phyloP scores from a whole-genome alignment of 2,888 invertebrate species.

The Drosophila engyochracea region DNA sequence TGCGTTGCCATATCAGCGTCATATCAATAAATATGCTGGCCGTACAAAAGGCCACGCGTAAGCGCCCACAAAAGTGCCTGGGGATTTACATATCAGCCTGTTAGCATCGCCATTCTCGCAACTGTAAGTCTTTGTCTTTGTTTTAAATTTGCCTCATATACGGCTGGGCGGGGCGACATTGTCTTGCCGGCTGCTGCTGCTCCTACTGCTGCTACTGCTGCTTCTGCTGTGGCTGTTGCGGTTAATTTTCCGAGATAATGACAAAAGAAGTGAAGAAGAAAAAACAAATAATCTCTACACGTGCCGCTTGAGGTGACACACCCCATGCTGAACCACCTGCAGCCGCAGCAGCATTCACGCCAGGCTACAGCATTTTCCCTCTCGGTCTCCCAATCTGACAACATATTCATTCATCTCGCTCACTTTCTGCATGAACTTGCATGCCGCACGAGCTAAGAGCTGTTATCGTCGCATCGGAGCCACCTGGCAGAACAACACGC shows the following conservation, averaged over 20 bases:
- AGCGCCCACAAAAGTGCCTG: constrained; percentile 37
- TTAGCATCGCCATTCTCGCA: constrained; percentile 41
- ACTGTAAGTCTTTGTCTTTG: constrained; percentile 49
- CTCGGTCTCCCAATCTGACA: constrained; percentile 5
- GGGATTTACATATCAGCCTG: constrained; percentile 69
- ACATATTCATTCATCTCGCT: constrained; percentile 36
- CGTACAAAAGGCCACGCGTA: constrained; percentile 67
- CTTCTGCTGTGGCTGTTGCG: constrained; percentile 54
- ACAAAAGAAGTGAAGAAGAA: constrained; percentile 59
- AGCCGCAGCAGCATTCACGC: constrained; percentile 21
- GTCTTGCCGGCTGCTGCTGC: constrained; percentile 50
- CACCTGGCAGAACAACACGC: constrained; percentile 70
- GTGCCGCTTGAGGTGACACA: constrained; percentile 70
- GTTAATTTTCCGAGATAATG: constrained; percentile 81
- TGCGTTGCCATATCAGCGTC: constrained; percentile 76
- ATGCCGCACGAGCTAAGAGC: constrained; percentile 64
- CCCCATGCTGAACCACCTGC: constrained; percentile 44
- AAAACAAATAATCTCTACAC: constrained; percentile 69
- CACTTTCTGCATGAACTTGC: constrained; percentile 55
- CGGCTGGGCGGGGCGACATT: constrained; percentile 18
- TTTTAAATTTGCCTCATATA: constrained; percentile 55
- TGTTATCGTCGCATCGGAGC: constrained; percentile 68
- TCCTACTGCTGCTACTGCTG: neutral
- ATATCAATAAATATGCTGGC: constrained; percentile 77
- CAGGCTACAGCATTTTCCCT: constrained; percentile 2